Evolutionary conservation across 1,140 invertebrate species (phyloP).

Genomic region (Calliopsis andreniformis): DNA sequence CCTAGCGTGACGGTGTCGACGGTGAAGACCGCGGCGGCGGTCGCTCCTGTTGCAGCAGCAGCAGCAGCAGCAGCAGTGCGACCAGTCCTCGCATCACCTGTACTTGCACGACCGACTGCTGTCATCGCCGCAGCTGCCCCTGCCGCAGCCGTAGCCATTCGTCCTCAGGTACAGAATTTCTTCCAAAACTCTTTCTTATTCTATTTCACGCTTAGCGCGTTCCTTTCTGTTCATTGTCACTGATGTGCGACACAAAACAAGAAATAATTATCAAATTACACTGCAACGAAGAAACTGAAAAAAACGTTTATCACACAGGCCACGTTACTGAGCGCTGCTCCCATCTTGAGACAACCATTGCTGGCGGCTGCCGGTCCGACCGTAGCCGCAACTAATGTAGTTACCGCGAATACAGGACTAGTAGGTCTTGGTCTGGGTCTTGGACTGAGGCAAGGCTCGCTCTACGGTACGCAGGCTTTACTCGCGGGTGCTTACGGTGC

Average conservation of each 20-base stretch:
- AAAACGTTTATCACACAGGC: slow-evolving; percentile 12
- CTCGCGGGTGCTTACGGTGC: slow-evolving; percentile 55
- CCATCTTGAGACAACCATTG: slow-evolving; percentile 38
- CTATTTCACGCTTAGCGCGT: no score
- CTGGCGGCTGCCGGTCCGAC: slow-evolving; percentile 3
- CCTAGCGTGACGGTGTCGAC: slow-evolving; percentile 66
- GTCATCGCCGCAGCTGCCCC: slow-evolving; percentile 51
- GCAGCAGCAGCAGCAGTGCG: slow-evolving; percentile 43
- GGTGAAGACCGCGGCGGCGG: slow-evolving; percentile 58
- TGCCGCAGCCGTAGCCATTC: slow-evolving; percentile 34
- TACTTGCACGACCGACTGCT: slow-evolving; percentile 39
- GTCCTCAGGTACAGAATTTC: slow-evolving; percentile 41
- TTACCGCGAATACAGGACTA: slow-evolving; percentile 25
- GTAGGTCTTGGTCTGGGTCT: slow-evolving; percentile 38
- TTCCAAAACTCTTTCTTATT: no score
- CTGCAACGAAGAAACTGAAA: neutral
- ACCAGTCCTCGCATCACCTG: slow-evolving; percentile 44
- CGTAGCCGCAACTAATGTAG: slow-evolving; percentile 36
- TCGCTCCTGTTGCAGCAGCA: no score
- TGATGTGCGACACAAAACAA: no score
- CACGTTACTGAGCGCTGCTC: neutral
- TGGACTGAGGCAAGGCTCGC: slow-evolving; percentile 50
- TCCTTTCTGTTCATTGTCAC: neutral
- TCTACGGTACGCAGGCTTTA: slow-evolving; percentile 56
- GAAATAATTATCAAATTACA: no score